Base-by-base conservation (phyloP, 53 echinoderm and acorn worm species). In the Echinometra lucunter region DNA sequence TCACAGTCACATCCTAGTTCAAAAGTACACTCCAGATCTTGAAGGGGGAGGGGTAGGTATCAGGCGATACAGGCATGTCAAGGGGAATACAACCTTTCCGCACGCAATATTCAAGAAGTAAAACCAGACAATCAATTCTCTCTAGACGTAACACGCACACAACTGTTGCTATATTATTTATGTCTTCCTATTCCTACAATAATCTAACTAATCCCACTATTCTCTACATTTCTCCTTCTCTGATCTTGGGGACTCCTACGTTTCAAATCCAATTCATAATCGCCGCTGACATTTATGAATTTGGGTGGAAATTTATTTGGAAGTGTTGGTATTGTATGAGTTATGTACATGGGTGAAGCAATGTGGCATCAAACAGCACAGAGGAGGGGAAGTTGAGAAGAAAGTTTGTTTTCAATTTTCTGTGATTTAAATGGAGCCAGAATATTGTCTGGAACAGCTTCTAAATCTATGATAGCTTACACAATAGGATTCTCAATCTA, bases 121-220 rank as follows among this genome's bases (percentile, higher is more conserved):
- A 58, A 78, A 55, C 92, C 56, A 92, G 92, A 92, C 92, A 92
- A 91, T 57, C 92, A 92, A 91, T 38, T 55, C 78, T 92, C 92
- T 57, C 74, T 78, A 92, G 92, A 78, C 92, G 74, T 40, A 78
- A 92, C 78, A 92, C 92, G 60, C 57, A 92, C 91, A 92, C 92
- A 92, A 92, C 92, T 92, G 92, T 58, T 92, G 75, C 80, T 91
- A 91, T 91, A 91, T 66, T 91, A 91, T 91, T 91, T 91, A 91
- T 91, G 91, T 91, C 89, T 89, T 89, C 89, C 89, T 58, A 89
- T 60, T 89, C 37, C 89, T 60, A 89, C 89, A 91, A 91, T 91
- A 91, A 91, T 67, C 69, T 66, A 91, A 63, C 45, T 45, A 91
- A 91, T 66, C 92, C 92, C 57, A 92, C 55, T 74, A 75, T 55